Conservation (phyloP, 2,113 vertebrate species). For the Brachypodius melanocephalos region DNA sequence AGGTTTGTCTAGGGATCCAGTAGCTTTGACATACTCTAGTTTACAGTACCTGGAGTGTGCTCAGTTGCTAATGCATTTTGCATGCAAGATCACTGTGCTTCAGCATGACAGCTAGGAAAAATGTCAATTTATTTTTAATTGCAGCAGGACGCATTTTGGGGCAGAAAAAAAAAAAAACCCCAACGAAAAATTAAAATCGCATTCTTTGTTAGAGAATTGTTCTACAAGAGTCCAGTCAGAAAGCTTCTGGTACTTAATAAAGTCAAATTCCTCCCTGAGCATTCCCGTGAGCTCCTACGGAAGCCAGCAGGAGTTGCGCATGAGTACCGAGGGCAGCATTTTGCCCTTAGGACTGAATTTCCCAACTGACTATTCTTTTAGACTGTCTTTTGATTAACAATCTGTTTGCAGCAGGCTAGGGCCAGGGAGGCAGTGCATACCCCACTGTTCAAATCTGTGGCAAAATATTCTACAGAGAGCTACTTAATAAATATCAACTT, state of each 20-base stretch:
- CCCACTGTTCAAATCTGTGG: conserved; percentile 41
- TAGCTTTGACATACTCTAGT: conserved; percentile 28
- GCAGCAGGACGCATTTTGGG: neutral
- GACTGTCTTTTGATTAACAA: conserved; percentile 69
- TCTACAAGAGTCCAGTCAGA: neutral
- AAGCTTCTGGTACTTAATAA: conserved; percentile 34
- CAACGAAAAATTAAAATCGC: neutral
- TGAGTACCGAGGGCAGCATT: conserved; percentile 25
- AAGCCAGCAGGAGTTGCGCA: conserved; percentile 16
- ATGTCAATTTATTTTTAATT: conserved; percentile 40
- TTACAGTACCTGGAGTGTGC: conserved; percentile 17
- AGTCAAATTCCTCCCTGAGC: neutral
- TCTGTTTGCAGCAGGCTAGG: conserved; percentile 57
- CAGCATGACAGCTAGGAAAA: conserved; percentile 14
- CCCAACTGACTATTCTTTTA: conserved; percentile 56
- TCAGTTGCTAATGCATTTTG: neutral
- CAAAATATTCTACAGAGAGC: conserved; percentile 44
- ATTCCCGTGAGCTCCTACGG: neutral
- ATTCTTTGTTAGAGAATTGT: neutral
- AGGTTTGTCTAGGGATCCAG: neutral
- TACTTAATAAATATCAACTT: conserved; percentile 69
- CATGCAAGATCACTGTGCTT: neutral
- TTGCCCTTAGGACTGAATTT: conserved; percentile 60
- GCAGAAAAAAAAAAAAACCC: fast-evolving
- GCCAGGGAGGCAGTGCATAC: conserved; percentile 1